Evolutionary conservation across 1,140 invertebrate species (phyloP).

Genomic region (Polypedilum vanderplanki): DNA sequence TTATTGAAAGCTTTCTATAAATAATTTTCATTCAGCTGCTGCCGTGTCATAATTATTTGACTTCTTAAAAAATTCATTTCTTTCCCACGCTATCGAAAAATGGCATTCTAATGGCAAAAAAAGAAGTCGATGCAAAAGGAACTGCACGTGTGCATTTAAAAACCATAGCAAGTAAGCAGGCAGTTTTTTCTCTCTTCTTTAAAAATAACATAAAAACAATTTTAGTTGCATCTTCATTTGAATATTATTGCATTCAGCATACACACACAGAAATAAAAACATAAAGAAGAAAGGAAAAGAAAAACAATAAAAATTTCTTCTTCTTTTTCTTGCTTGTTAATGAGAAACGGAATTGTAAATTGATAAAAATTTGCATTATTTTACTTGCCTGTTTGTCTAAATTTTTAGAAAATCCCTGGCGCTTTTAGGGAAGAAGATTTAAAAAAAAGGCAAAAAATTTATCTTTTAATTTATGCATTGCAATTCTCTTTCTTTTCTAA

Average conservation of each 20-base stretch:
- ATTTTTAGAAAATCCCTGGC: not conserved
- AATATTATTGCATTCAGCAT: not conserved
- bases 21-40: not conserved
- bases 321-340: not conserved
- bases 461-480: not conserved
- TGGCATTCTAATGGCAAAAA: not conserved
- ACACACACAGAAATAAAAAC: no score
- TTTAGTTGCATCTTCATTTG: not conserved
- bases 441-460: not conserved
- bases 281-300: not conserved
- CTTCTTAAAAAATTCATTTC: not conserved
- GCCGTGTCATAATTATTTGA: constrained; percentile 11
- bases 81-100: not conserved
- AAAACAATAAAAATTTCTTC: constrained; percentile 13
- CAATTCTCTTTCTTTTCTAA: not conserved
- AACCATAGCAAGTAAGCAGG: not conserved
- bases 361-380: not conserved
- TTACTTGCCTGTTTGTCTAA: no score
- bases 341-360: constrained; percentile 11
- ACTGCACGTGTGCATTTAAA: constrained; percentile 17
- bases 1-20: no score
- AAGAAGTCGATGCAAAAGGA: not conserved
- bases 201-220: constrained; percentile 1
- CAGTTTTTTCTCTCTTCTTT: not conserved
- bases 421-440: not conserved